Evolutionary conservation across 2,797 vertebrate species (phyloP), one percentile per base, ranked within the genome.

Genomic region (Hydrocynus forskahlii): DNA sequence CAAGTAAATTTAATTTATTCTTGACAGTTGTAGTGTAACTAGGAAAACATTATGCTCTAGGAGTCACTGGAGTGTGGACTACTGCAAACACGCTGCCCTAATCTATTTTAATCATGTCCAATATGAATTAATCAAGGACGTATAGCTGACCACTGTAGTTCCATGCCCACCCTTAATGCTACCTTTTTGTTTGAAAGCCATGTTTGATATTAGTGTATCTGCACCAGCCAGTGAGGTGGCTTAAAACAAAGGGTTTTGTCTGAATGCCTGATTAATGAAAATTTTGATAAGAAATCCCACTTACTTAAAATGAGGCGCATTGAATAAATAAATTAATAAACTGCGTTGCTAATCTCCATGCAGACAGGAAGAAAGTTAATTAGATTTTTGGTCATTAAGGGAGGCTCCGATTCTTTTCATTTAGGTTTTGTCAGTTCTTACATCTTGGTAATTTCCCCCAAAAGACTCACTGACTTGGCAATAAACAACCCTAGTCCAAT

Each of bases 331-430:
- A 76, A 83, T 84, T 64, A 84, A 83, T 81, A 76, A 81, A 78
- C 52, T 71, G 0, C 0, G 71, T 70, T 81, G 76, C 66, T 78
- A 76, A 79, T 87, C 74, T 72, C 13, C 5, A 75, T 38, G 80
- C 60, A 62, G 52, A 67, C 74, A 54, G 40, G 35, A 21, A 21
- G 29, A 77, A 74, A 78, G 77, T 72, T 86, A 81, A 87, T 89
- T 84, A 82, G 25, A 43, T 45, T 59, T 0, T 75, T 21, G 75
- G 57, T 83, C 84, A 86, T 88, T 84, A 84, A 83, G 80, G 38
- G 14, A 80, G 60, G 40, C 40, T 76, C 63, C 14, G 21, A 55
- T 57, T 69, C 55, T 69, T 75, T 54, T n/a, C 79, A 73, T 76
- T 60, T 64, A 63, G 79, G 57, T 38, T 67, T 67, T 79, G 70